Conservation (phyloP, 2,888 invertebrate genomes). For the Tinea pellionella region DNA sequence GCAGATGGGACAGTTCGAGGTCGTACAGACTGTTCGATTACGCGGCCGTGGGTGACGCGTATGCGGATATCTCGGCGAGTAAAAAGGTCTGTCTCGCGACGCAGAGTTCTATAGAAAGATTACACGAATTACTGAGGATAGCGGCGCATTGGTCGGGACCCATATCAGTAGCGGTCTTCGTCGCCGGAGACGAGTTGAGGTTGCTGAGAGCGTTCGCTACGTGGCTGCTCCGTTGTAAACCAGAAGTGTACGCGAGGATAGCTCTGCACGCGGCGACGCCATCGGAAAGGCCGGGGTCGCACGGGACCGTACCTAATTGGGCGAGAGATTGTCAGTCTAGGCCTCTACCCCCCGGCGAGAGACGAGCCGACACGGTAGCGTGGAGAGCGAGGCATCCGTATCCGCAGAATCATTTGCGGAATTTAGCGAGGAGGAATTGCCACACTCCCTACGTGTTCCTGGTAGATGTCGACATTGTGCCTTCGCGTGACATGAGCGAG, state of each 20-base stretch:
- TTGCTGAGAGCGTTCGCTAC: slow-evolving; percentile 78
- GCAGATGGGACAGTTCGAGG: slow-evolving; percentile 79
- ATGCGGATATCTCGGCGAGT: slow-evolving; percentile 67
- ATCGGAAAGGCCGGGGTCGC: slow-evolving; percentile 68
- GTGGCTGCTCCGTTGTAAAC: slow-evolving; percentile 81
- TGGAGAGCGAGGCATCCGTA: slow-evolving; percentile 84
- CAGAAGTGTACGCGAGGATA: slow-evolving; percentile 77
- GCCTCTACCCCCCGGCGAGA: slow-evolving; percentile 72
- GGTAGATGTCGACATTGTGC: slow-evolving; percentile 90
- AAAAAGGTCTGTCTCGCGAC: slow-evolving; percentile 82
- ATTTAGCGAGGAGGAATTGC: slow-evolving; percentile 87
- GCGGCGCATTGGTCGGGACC: slow-evolving; percentile 88
- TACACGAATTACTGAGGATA: slow-evolving; percentile 81
- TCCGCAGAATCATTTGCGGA: slow-evolving; percentile 90
- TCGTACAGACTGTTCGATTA: slow-evolving; percentile 80
- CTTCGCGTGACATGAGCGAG: slow-evolving; percentile 78
- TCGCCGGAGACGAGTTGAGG: slow-evolving; percentile 82
- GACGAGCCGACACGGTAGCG: slow-evolving; percentile 72
- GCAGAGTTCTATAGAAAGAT: slow-evolving; percentile 85
- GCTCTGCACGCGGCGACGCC: slow-evolving; percentile 82
- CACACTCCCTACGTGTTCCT: slow-evolving; percentile 84
- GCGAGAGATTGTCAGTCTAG: slow-evolving; percentile 75
- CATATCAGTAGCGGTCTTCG: slow-evolving; percentile 85
- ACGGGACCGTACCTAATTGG: slow-evolving; percentile 71
- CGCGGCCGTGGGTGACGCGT: slow-evolving; percentile 76